Evolutionary conservation across 2,888 invertebrate genomes (phyloP).

Genomic region (Lepidocyrtoides sp.): DNA sequence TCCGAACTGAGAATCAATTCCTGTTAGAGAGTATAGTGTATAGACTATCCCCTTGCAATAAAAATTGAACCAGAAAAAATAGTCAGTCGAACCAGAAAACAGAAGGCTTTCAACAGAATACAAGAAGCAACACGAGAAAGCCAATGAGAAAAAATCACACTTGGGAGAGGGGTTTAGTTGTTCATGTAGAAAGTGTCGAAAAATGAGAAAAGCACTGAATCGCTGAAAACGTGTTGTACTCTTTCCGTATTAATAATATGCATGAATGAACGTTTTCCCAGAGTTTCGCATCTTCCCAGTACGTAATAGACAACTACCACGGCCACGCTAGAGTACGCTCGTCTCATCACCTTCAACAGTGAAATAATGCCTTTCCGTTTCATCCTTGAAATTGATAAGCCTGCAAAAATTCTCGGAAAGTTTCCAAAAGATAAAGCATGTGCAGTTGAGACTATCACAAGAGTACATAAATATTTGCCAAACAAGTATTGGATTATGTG

Average conservation of each 20-base stretch:
- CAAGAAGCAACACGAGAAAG: too few species aligned
- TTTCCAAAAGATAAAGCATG: constrained; percentile 64
- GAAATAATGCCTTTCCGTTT: constrained; percentile 49
- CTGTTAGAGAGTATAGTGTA: not conserved
- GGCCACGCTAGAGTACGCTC: constrained; percentile 36
- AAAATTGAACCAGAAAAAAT: too few species aligned
- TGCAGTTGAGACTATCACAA: not conserved
- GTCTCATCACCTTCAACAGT: not conserved
- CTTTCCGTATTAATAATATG: constrained; percentile 41
- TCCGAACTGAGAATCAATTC: constrained; percentile 55
- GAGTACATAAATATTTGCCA: not conserved
- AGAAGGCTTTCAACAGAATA: too few species aligned
- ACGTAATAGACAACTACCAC: constrained; percentile 18
- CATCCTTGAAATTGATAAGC: constrained; percentile 67
- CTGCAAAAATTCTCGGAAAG: constrained; percentile 59
- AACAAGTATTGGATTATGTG: not conserved
- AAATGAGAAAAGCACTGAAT: not conserved
- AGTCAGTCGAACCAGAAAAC: not conserved
- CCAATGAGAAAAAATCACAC: too few species aligned
- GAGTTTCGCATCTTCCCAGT: not conserved
- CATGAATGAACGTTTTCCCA: not conserved
- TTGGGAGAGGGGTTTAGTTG: constrained; percentile 4
- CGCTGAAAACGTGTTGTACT: not conserved
- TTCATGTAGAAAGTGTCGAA: not conserved
- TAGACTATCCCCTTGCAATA: not conserved